Base-by-base conservation (phyloP, 2,113 vertebrate species). In the Xiphophorus couchianus region DNA sequence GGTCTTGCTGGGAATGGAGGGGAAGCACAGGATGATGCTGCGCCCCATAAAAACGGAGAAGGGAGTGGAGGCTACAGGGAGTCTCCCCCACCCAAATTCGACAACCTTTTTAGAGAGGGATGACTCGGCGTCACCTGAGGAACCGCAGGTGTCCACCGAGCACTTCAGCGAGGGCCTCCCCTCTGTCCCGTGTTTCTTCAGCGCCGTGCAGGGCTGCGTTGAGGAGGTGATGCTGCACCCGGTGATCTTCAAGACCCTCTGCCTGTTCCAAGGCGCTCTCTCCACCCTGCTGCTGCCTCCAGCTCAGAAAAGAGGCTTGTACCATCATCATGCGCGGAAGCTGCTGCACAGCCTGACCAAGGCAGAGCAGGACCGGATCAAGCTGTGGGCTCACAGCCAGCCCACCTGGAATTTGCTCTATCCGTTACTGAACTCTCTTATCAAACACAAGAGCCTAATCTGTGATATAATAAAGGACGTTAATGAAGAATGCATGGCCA, bases 171-270 rank as follows among this genome's bases (percentile, higher is more conserved):
- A 83, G 22, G 84, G 72, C 1, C 82, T 77, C 22, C 85, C 86
- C 0, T 82, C 86, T 3, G 74, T 95, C 0, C 92, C 94, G 0
- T 95, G 94, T 51, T 89, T 94, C 0, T 93, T 93, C 62, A 89
- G 90, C 12, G 91, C 86, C 0, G 83, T 94, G 44, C 88, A 88
- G 48, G 85, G 78, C 5, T 94, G 94, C 68, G 77, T 94, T 17
- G 92, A 93, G 69, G 89, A 93, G 30, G 84, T 93, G 13, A 92
- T 94, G 81, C 69, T 69, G 19, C 89, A 93, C 28, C 80, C 89
- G 0, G 75, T 81, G 7, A 39, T 92, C 48, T 90, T 77, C 42
- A 85, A 84, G 35, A 88, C 91, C 12, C 84, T 95, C 0, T 44
- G 74, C 30, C 72, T 83, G 1, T 91, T 93, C 28, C 89, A 92